A percentile compares a stretch with the other conserved stretches of the same genome.
phyloP scores from a whole-genome alignment of 2,888 invertebrate species.

The Hirtodrosophila histrioides region DNA sequence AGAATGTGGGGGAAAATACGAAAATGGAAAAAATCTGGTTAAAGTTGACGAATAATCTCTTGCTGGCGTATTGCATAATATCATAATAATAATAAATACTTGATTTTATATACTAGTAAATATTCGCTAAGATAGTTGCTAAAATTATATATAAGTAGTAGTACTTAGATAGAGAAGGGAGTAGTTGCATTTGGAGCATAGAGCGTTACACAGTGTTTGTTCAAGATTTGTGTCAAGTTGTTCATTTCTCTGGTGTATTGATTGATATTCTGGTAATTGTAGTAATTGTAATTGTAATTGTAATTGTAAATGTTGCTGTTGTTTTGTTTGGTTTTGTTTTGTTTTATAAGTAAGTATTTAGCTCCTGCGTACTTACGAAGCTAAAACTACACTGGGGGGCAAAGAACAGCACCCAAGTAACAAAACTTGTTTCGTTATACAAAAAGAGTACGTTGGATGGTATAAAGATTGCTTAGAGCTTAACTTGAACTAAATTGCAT shows the following conservation, averaged over 20 bases:
- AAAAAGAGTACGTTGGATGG: too few relatives aligned
- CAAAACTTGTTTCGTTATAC: constrained; percentile 28
- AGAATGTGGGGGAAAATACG: constrained; percentile 67
- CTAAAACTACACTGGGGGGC: constrained; percentile 63
- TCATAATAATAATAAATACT: constrained; percentile 45
- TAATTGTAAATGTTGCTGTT: too few relatives aligned
- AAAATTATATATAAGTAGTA: constrained; percentile 34
- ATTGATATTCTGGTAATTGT: constrained; percentile 11
- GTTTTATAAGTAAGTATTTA: constrained; percentile 24
- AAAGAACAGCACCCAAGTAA: constrained; percentile 60
- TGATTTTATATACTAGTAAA: constrained; percentile 58
- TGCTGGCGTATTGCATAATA: constrained; percentile 27
- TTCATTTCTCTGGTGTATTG: constrained; percentile 19
- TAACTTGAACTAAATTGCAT: constrained; percentile 62
- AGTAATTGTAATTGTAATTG: constrained; percentile 13
- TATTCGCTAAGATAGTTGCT: constrained; percentile 60
- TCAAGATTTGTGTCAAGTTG: constrained; percentile 18
- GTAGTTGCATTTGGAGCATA: constrained; percentile 31
- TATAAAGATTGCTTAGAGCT: constrained; percentile 54
- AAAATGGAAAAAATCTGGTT: constrained; percentile 62
- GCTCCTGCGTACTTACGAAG: constrained; percentile 72
- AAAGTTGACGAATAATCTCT: constrained; percentile 61
- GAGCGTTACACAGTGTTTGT: constrained; percentile 33
- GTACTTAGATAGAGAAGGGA: constrained; percentile 49
- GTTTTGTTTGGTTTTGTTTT: constrained; percentile 11